Evolutionary conservation across 2,888 invertebrate species (phyloP), one percentile per base, ranked within the genome.

Genomic region (Polyommatus iphigenia): DNA sequence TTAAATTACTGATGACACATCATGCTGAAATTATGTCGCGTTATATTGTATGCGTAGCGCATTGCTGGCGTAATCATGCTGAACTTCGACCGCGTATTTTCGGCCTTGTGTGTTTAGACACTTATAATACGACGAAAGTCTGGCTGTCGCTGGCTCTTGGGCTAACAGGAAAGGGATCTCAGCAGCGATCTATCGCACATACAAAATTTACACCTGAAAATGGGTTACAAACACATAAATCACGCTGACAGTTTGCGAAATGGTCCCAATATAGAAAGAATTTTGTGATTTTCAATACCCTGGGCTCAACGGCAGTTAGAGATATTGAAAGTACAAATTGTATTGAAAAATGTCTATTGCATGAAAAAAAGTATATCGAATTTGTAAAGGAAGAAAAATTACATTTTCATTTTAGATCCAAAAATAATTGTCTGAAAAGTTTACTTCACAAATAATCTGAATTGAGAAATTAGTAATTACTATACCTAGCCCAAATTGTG

Each of bases 101-200:
- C 32, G 32, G 32, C 32, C 32, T 32, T 3, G 32, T 32, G 2
- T 3, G 32, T 32, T 29, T 29, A 29, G 29, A 29, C 29, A 29
- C 29, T 29, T 29, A 29, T 36, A 36, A 41, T 8, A 41, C 10
- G 8, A 41, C 10, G 41, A 41, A 41, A 41, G 41, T 41, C 41
- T 41, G 10, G 10, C 10, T 10, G 10, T 41, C 41, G 8, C 1
- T 8, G 41, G 41, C 41, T 41, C 41, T 41, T 57, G n/a, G n/a
- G n/a, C 59, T 59, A 59, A 59, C 59, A 8, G 59, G 76, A 36
- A 76, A 54, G 57, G 32, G 50, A 36, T 50, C 50, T 50, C 75
- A 75, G 50, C 75, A 75, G 75, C 62, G 20, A 29, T 62, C 62
- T 62, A 20, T 62, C 24, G 13, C 20, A 62, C 62, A 62, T 62